Evolutionary conservation across 2,113 vertebrate species (phyloP).

Genomic region (Haemorhous mexicanus): DNA sequence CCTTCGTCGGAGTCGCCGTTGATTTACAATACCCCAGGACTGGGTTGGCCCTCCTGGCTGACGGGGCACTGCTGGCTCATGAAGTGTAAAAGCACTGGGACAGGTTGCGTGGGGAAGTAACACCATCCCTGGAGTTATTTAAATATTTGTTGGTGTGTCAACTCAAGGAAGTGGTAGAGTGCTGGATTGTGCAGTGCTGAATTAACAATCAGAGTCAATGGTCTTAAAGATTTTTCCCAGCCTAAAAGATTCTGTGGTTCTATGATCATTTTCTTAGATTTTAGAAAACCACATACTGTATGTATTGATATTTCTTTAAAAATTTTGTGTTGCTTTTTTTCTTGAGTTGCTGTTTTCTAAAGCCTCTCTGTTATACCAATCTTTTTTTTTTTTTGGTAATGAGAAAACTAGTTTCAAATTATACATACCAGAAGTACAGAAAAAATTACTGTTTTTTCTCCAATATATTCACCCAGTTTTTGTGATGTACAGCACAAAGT

Average conservation of each 20-base stretch:
- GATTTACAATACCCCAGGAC: neutral
- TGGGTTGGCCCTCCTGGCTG: neutral
- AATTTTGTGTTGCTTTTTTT: neutral
- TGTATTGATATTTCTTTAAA: neutral
- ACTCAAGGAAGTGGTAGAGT: neutral
- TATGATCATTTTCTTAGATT: neutral
- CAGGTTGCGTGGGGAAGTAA: neutral
- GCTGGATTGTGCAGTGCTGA: neutral
- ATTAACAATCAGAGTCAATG: neutral
- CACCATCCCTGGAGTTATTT: neutral
- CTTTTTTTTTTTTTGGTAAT: neutral
- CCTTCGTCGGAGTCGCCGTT: no score
- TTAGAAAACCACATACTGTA: neutral
- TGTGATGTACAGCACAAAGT: neutral
- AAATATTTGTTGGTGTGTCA: neutral
- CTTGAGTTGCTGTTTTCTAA: neutral
- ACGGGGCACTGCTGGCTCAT: neutral
- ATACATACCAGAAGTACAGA: neutral
- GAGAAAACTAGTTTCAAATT: neutral
- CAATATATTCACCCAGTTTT: neutral
- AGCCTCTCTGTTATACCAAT: neutral
- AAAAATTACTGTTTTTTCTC: neutral
- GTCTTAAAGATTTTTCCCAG: neutral
- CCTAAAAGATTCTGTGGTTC: neutral
- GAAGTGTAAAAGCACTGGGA: neutral